Conservation (phyloP, 2,113 vertebrate genomes). For the cattle (Bos taurus) region ARS-UCD2.0 NC_037343.1:14706001-14706500, state of each 20-base stretch:
- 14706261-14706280: not conserved
- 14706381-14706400: not conserved
- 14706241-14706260: not conserved
- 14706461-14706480: not conserved
- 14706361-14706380: not conserved
- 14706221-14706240: not conserved
- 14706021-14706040: not conserved
- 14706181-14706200: too few species aligned
- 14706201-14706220: not conserved
- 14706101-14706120: not conserved
- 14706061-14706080: not conserved
- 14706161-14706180: too few species aligned
- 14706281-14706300: not conserved
- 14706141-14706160: too few species aligned
- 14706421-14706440: not conserved
- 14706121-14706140: too few species aligned
- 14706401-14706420: not conserved
- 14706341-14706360: not conserved
- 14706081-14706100: not conserved
- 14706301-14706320: not conserved
- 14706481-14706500: not conserved
- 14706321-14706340: not conserved
- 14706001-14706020: not conserved
- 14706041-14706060: not conserved
- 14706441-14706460: not conserved